Percentiles rank a stretch among this genome's conserved stretches.
These are phyloP conservation scores for Eumerus sabulonum DNA, from an alignment of 2,888 invertebrate genomes.

Conservation along the genomic window DNA sequence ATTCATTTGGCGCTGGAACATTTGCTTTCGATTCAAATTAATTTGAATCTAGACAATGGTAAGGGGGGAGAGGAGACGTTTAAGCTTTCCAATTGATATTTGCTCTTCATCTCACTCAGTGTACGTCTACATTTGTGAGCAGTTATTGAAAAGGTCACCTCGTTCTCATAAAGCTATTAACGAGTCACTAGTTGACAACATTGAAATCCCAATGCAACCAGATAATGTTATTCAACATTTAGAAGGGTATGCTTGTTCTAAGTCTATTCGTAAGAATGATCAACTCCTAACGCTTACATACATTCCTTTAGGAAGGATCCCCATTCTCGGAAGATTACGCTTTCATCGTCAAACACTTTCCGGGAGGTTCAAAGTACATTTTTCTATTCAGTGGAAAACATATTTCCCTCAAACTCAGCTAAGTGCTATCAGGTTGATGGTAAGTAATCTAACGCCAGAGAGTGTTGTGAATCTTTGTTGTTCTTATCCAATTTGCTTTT, in stretches of 20 bases:
- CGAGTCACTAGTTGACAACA: constrained; percentile 73
- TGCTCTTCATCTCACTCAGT: constrained; percentile 69
- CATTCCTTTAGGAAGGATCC: constrained; percentile 73
- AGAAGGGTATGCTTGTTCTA: constrained; percentile 74
- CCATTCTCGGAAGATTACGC: constrained; percentile 74
- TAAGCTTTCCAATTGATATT: too few species aligned
- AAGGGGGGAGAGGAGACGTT: not conserved
- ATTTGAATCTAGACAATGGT: constrained; percentile 77
- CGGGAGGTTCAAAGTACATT: constrained; percentile 74
- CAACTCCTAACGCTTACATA: too few species aligned
- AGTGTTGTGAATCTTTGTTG: not conserved
- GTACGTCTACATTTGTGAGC: constrained; percentile 74
- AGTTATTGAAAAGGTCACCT: constrained; percentile 73
- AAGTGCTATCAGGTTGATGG: constrained; percentile 74
- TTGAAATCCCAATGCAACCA: constrained; percentile 74
- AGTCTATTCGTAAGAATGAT: too few species aligned
- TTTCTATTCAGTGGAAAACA: constrained; percentile 76
- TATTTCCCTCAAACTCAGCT: constrained; percentile 75
- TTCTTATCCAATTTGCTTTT: constrained; percentile 1
- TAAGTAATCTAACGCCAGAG: constrained; percentile 39
- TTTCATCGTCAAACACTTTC: constrained; percentile 74
- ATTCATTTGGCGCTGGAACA: constrained; percentile 77
- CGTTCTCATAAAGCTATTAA: constrained; percentile 71
- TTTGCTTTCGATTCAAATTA: constrained; percentile 75
- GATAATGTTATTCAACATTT: constrained; percentile 74